Evolutionary conservation across 2,797 vertebrate species (phyloP).

Genomic region (Emydoidea blandingii): DNA sequence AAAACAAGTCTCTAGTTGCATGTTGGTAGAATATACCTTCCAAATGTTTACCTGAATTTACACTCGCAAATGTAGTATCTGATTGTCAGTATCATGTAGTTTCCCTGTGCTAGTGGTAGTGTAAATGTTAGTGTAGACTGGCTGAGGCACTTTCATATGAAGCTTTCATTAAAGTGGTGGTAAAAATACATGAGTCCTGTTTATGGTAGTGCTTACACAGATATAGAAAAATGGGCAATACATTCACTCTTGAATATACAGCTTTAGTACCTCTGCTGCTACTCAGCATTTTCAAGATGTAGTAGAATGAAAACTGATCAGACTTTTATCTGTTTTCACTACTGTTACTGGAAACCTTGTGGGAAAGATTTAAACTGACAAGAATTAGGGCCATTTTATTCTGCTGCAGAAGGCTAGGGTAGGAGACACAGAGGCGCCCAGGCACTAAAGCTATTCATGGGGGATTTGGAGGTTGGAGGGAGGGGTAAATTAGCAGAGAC

Average conservation of each 20-base stretch:
- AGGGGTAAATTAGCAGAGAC: not conserved
- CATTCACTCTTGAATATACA: not conserved
- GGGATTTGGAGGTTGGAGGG: not conserved
- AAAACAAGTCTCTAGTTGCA: not conserved
- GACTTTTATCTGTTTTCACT: not conserved
- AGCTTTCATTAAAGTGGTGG: not conserved
- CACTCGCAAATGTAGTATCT: not conserved
- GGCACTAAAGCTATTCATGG: accelerated
- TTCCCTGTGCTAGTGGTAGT: not conserved
- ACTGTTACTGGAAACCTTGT: not conserved
- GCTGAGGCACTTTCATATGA: not conserved
- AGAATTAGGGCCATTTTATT: not conserved
- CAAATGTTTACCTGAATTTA: not conserved
- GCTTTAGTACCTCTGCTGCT: not conserved
- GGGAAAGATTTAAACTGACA: not conserved
- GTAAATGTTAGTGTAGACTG: not conserved
- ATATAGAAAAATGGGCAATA: not conserved
- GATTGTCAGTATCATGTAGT: not conserved
- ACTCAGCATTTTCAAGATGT: not conserved
- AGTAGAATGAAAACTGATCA: not conserved
- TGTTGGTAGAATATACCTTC: not conserved
- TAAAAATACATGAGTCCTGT: not conserved
- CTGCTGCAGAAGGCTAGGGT: not conserved
- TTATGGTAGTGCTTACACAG: not conserved
- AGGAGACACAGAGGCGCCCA: not conserved